Evolutionary conservation across 2,113 vertebrate genomes (phyloP).

Genomic region (Aythya baeri): DNA sequence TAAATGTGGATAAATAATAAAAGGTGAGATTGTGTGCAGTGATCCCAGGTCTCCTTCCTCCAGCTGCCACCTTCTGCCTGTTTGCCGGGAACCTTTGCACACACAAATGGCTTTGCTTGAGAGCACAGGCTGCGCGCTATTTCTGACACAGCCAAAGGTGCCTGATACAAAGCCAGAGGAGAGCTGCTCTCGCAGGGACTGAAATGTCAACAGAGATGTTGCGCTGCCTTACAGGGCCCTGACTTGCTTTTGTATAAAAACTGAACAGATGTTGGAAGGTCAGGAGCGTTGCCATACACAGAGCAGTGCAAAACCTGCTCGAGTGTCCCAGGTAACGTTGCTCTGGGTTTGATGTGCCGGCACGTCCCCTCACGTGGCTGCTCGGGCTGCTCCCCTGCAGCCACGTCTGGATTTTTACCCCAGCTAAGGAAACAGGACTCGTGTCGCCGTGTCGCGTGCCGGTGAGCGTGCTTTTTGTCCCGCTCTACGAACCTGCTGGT

Average conservation of each 20-base stretch:
- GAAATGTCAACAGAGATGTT: conserved; percentile 56
- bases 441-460: accelerated
- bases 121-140: background rate
- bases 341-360: background rate
- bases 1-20: conserved; percentile 42
- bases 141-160: conserved; percentile 48
- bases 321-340: background rate
- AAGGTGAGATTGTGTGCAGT: conserved; percentile 59
- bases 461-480: background rate
- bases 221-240: background rate
- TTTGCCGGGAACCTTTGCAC: conserved; percentile 2
- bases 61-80: background rate
- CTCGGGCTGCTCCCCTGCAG: background rate
- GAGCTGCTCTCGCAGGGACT: conserved; percentile 14
- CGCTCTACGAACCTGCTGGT: background rate
- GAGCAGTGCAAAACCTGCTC: background rate
- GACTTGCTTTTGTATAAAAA: conserved; percentile 42
- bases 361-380: background rate
- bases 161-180: conserved; percentile 31
- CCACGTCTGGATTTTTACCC: background rate
- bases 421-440: background rate
- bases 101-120: conserved; percentile 26
- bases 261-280: conserved; percentile 54
- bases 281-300: background rate
- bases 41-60: conserved; percentile 31